These are phyloP conservation scores for Gnatocerus cornutus DNA, from an alignment of 2,888 invertebrate genomes.

Conservation along the genomic window DNA sequence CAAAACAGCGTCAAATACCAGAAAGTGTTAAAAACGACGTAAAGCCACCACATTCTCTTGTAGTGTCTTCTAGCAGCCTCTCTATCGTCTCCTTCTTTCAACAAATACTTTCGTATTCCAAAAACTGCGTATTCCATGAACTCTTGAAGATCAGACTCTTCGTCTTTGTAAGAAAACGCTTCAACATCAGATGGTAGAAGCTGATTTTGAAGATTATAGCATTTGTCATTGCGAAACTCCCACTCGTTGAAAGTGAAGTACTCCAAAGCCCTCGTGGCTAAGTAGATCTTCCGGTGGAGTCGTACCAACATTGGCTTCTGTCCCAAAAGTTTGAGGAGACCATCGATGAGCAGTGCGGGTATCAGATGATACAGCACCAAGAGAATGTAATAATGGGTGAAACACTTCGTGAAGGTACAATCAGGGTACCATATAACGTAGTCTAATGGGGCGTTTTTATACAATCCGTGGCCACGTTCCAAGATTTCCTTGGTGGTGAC, in stretches of 20 bases:
- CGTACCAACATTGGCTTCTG: constrained; percentile 83
- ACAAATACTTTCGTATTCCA: constrained; percentile 74
- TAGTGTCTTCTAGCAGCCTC: constrained; percentile 73
- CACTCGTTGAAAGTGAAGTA: constrained; percentile 86
- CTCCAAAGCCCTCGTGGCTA: constrained; percentile 80
- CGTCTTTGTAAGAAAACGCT: constrained; percentile 68
- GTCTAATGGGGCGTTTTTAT: constrained; percentile 78
- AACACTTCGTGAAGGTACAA: constrained; percentile 75
- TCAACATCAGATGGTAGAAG: constrained; percentile 71
- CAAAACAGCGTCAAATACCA: constrained; percentile 35
- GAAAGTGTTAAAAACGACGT: constrained; percentile 9
- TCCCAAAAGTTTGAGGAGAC: constrained; percentile 73
- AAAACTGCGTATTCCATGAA: neutral
- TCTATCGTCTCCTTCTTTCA: constrained; percentile 76
- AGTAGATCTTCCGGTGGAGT: constrained; percentile 85
- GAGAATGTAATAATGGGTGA: constrained; percentile 77
- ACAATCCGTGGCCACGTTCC: constrained; percentile 68
- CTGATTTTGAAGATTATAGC: constrained; percentile 72
- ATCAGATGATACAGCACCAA: constrained; percentile 84
- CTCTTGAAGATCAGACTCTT: constrained; percentile 64
- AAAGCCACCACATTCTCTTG: constrained; percentile 46
- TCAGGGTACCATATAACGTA: constrained; percentile 80
- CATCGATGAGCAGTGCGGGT: constrained; percentile 85
- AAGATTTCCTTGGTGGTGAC: constrained; percentile 80
- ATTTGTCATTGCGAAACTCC: constrained; percentile 81